phyloP scores from a whole-genome alignment of 2,797 vertebrate species.

The Megaceryle alcyon region DNA sequence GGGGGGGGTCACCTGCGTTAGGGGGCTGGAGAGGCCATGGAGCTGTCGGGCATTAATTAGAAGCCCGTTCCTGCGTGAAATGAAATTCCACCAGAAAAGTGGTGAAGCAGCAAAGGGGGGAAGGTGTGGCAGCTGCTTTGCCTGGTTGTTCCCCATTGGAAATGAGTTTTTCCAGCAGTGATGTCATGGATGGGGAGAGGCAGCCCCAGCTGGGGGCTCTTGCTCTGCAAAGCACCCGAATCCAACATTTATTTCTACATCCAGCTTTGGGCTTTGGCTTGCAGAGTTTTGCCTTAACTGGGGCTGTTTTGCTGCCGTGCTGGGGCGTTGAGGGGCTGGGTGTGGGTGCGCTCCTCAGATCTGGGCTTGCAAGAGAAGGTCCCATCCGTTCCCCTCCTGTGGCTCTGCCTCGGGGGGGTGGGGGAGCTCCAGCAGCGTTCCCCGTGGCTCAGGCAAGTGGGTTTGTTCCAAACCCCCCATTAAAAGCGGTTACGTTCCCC shows the following conservation, averaged over 20 bases:
- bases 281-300: not conserved
- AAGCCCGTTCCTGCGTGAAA: not conserved
- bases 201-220: fast-evolving
- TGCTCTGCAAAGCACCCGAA: fast-evolving
- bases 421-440: not conserved
- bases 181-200: fast-evolving
- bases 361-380: not conserved
- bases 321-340: not conserved
- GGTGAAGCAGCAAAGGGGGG: not conserved
- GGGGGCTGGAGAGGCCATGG: not conserved
- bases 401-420: too few relatives aligned
- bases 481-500: not conserved
- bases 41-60: not conserved
- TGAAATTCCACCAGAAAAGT: not conserved
- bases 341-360: fast-evolving
- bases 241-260: fast-evolving
- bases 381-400: not conserved
- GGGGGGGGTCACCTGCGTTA: not conserved
- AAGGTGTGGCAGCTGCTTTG: not conserved
- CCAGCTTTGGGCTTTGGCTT: not conserved
- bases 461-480: fast-evolving
- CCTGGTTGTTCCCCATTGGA: not conserved
- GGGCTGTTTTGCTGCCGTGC: fast-evolving
- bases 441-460: not conserved
- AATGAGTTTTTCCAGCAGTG: fast-evolving